A percentile compares a stretch with the other conserved stretches of the same genome.
phyloP scores from a whole-genome alignment of 2,113 vertebrate genomes.

The Rhinolophus ferrumequinum region DNA sequence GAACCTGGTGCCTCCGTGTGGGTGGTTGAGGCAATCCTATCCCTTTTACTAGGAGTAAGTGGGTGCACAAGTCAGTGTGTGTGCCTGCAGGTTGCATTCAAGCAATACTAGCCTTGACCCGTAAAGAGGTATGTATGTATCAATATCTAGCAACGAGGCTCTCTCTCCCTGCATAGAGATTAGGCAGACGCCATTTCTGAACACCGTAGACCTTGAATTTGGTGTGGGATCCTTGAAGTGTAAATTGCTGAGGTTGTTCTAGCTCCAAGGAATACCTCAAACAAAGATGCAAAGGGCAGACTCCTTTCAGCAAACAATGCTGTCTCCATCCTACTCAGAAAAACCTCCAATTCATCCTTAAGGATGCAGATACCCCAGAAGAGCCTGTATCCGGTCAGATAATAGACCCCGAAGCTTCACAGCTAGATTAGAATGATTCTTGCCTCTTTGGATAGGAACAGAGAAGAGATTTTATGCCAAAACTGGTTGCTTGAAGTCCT shows the following conservation, averaged over 20 bases:
- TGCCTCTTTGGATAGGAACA: background rate
- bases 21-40: background rate
- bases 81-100: fast-evolving
- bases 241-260: background rate
- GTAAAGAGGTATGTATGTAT: background rate
- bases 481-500: background rate
- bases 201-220: background rate
- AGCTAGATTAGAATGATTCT: background rate
- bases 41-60: background rate
- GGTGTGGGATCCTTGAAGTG: background rate
- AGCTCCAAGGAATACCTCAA: background rate
- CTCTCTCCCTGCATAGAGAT: background rate
- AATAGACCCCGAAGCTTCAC: background rate
- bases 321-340: background rate
- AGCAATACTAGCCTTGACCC: background rate
- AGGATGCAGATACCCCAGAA: background rate
- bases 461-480: background rate
- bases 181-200: background rate
- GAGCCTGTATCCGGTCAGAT: background rate
- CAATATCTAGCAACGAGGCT: background rate
- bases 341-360: background rate
- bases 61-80: too few species aligned
- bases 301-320: background rate
- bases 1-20: background rate
- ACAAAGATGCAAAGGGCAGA: background rate